Conservation (phyloP, 92 coral and sea anemone genomes). For the Zoanthus sociatus region DNA sequence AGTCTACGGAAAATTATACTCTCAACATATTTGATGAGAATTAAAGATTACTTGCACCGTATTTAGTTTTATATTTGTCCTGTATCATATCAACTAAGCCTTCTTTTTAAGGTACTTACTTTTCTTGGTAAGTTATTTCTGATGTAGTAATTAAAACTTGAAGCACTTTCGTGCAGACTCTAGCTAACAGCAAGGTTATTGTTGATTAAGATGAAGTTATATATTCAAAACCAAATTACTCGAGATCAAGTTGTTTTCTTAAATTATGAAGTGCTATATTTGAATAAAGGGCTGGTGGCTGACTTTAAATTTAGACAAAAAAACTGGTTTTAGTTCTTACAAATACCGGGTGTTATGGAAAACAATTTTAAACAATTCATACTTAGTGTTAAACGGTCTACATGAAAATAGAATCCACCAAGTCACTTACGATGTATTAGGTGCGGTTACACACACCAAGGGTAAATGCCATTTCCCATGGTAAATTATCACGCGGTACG, state of each 20-base stretch:
- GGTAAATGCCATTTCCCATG: too few species aligned
- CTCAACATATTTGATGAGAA: too few species aligned
- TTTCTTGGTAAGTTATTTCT: background rate
- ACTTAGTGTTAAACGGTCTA: background rate
- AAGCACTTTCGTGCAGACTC: background rate
- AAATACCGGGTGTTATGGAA: background rate
- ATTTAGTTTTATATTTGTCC: too few species aligned
- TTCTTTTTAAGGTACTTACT: background rate
- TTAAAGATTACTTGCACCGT: too few species aligned
- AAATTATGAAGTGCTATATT: slow-evolving; percentile 10
- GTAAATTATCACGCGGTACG: too few species aligned
- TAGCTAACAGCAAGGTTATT: background rate
- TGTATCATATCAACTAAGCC: background rate
- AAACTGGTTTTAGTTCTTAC: slow-evolving; percentile 18
- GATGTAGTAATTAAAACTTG: background rate
- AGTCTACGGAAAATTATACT: too few species aligned
- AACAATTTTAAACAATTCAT: background rate
- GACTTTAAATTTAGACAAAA: background rate
- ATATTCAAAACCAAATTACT: slow-evolving; percentile 19
- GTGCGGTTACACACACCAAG: too few species aligned
- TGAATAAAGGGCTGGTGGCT: slow-evolving; percentile 26
- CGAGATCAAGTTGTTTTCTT: slow-evolving; percentile 38
- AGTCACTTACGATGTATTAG: too few species aligned
- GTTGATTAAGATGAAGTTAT: slow-evolving; percentile 5
- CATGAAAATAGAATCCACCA: background rate